Evolutionary conservation across 2,888 invertebrate species (phyloP).

Genomic region (Ormyrus thymus): DNA sequence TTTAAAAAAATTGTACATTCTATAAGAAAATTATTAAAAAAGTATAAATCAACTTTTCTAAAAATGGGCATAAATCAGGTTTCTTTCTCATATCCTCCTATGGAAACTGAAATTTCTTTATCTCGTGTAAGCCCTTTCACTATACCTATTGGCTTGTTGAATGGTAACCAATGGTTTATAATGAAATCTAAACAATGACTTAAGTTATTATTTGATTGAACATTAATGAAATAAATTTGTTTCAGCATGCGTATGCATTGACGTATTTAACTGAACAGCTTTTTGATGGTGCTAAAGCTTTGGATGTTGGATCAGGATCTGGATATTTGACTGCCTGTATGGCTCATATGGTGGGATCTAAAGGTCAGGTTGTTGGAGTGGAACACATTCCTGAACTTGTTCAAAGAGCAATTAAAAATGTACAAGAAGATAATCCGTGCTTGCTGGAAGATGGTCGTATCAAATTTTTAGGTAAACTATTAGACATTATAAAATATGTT

Average conservation of each 20-base stretch:
- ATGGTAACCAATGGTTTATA: too few relatives aligned
- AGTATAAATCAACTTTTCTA: too few relatives aligned
- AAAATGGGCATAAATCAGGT: too few relatives aligned
- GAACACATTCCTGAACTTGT: constrained; percentile 78
- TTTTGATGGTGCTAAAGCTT: constrained; percentile 74
- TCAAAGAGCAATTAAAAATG: constrained; percentile 76
- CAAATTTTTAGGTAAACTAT: constrained; percentile 68
- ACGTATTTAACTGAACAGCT: constrained; percentile 89
- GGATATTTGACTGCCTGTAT: constrained; percentile 79
- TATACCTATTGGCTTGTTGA: neutral
- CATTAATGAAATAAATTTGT: constrained; percentile 14
- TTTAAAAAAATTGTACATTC: too few relatives aligned
- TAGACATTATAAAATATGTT: neutral
- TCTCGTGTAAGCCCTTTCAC: neutral
- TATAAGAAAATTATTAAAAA: too few relatives aligned
- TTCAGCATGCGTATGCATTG: constrained; percentile 93
- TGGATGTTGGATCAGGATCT: constrained; percentile 79
- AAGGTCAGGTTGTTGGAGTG: constrained; percentile 76
- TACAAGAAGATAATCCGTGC: constrained; percentile 69
- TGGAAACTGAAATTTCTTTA: too few relatives aligned
- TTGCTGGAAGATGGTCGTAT: constrained; percentile 67
- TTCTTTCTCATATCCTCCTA: too few relatives aligned
- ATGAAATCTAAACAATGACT: too few relatives aligned
- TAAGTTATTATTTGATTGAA: neutral
- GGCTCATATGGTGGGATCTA: constrained; percentile 77